Evolutionary conservation across 2,888 invertebrate species (phyloP), one percentile per base, ranked within the genome.

Genomic region (Chloromyia formosa): DNA sequence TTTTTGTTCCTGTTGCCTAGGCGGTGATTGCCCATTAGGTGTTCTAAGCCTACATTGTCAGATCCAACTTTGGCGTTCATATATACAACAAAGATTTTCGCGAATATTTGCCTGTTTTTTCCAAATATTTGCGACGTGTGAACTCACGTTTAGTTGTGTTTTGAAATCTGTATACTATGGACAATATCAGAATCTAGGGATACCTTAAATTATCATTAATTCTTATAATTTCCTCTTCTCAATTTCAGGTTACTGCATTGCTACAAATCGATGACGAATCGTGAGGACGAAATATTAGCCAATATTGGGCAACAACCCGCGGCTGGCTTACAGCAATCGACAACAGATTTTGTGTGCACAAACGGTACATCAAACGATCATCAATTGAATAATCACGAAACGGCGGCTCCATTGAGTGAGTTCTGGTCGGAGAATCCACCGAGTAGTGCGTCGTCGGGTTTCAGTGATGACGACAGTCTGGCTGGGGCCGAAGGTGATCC

Each of bases 401-500:
- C 77, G 60, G 77, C 77, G 66, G 78, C 79, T 71, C 75, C 61
- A 73, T 75, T 80, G 74, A 80, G 81, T 72, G 86, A 85, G 76
- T 83, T 84, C 78, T 86, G 86, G 84, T 88, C 84, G 53, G 86
- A 86, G 78, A 91, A 93, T 80, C 90, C 90, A 78, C 92, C 90
- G 79, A 91, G 90, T 83, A 91, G 90, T 81, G 92, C 91, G 78
- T 92, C 91, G 78, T 94, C 94, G 77, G 94, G 94, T 66, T 94
- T 94, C 87, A 94, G 94, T 81, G 95, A 95, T 88, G 95, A 95
- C 87, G 95, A 95, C 87, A 93, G 93, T 84, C 89, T 93, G 81
- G 91, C 91, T 81, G 91, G 90, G 22, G 90, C 91, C 80, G 89
- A 90, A 78, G 92, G 90, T 78, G 89, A 91, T 76, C 87, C 92